Percentiles rank a stretch among this genome's conserved stretches.
Conservation (phyloP, 1,140 invertebrate species). For the Conus betulinus region DNA sequence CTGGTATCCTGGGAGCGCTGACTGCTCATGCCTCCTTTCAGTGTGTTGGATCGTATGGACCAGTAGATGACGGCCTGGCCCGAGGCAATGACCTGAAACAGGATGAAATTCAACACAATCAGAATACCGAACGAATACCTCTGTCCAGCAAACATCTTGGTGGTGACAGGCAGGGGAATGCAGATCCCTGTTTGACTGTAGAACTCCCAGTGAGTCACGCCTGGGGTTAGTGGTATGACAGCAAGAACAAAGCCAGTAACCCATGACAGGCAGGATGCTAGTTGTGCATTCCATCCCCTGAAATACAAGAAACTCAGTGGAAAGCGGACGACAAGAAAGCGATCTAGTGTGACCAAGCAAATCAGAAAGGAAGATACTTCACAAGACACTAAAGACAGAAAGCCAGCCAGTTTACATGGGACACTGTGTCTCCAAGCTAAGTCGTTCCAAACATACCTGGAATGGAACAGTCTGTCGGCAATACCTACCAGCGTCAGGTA, state of each 20-base stretch:
- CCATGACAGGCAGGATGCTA: conserved; percentile 23
- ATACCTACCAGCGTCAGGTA: conserved; percentile 63
- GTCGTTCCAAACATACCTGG: conserved; percentile 53
- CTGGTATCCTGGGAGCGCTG: conserved; percentile 12
- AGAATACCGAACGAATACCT: conserved; percentile 49
- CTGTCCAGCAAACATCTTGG: conserved; percentile 34
- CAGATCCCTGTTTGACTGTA: conserved; percentile 53
- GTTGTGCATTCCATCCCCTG: conserved; percentile 25
- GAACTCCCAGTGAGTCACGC: conserved; percentile 35
- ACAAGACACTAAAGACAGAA: conserved; percentile 56
- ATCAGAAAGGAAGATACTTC: too few relatives aligned
- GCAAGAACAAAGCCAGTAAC: conserved; percentile 37
- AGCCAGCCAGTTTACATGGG: conserved; percentile 58
- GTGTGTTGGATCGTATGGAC: conserved; percentile 25
- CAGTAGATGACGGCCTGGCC: conserved; percentile 50
- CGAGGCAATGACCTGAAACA: conserved; percentile 44
- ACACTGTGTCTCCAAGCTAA: conserved; percentile 52
- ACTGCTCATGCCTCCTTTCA: neutral
- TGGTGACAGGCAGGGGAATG: conserved; percentile 47
- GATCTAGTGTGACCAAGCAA: too few relatives aligned
- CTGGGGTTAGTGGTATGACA: conserved; percentile 36
- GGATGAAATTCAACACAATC: conserved; percentile 46
- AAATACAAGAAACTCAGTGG: conserved; percentile 51
- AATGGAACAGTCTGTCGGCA: conserved; percentile 56
- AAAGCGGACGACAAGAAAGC: conserved; percentile 52